Evolutionary conservation across 2,888 invertebrate species (phyloP), one percentile per base, ranked within the genome.

Genomic region (Tiliacea citrago): DNA sequence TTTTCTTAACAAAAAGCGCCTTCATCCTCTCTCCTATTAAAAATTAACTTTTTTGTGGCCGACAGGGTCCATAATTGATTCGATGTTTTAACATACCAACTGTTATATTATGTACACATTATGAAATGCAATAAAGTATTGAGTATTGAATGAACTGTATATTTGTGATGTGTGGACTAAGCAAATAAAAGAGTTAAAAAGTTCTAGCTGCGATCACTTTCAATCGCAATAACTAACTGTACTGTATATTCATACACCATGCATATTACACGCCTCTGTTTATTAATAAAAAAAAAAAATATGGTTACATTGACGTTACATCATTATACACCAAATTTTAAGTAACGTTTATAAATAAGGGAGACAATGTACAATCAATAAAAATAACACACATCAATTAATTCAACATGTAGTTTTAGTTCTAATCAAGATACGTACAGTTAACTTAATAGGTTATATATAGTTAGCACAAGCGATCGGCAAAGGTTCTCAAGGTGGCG

Each of bases 401-500:
- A 29, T 57, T 13, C 71, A 71, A 68, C 42, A 61, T 45, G 55
- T 74, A 81, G 49, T 66, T 60, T 72, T 47, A 58, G 35, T 47
- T 69, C 18, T 65, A 61, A 73, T 63, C 55, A 57, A 72, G 45
- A 69, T 51, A 55, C 55, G 77, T 77, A 83, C 79, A 68, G 68
- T 77, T 83, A 82, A 83, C 81, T 81, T 73, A 77, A 70, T 84
- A 82, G 77, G 53, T 62, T 70, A 74, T 60, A 66, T 51, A 49
- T 57, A 68, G 21, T 83, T 75, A 66, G 68, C 69, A 67, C 86
- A 88, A 89, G 88, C 89, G 87, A 91, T 93, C 88, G 88, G 70
- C 57, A 69, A 79, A 89, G 90, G 93, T 93, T 94, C 93, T 95
- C 94, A 95, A 95, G 96, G 95, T 94, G 93, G 91, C 89, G 89